phyloP scores from a whole-genome alignment of 2,797 vertebrate genomes.

The Heteromormyrus szaboi region DNA sequence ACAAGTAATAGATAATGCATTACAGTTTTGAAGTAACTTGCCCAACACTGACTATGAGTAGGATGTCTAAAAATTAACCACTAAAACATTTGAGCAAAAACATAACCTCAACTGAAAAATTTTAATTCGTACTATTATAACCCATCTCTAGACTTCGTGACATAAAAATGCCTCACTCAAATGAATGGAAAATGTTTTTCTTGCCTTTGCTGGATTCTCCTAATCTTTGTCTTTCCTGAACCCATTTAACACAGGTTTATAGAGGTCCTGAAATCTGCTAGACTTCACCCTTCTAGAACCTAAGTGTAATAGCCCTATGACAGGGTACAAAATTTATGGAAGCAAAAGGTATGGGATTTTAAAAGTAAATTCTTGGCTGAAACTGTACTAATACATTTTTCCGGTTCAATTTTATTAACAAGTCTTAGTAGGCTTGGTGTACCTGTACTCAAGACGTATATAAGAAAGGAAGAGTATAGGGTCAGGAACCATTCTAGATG shows the following conservation, averaged over 20 bases:
- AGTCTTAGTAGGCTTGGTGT: background rate
- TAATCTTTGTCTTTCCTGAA: background rate
- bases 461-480: background rate
- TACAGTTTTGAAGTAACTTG: too few relatives aligned
- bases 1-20: too few relatives aligned
- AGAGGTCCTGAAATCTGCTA: background rate
- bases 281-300: background rate
- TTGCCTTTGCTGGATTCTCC: background rate
- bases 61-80: background rate
- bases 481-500: background rate
- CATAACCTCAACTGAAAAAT: background rate
- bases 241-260: background rate
- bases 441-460: background rate
- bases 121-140: background rate
- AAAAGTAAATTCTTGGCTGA: background rate
- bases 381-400: background rate
- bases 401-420: background rate
- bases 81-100: background rate
- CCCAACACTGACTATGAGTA: background rate
- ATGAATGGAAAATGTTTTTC: background rate
- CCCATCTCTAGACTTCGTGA: background rate
- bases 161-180: background rate
- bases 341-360: background rate
- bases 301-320: background rate
- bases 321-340: background rate